Evolutionary conservation across 2,113 vertebrate genomes (phyloP).

Genomic region (Dasyurus viverrinus): DNA sequence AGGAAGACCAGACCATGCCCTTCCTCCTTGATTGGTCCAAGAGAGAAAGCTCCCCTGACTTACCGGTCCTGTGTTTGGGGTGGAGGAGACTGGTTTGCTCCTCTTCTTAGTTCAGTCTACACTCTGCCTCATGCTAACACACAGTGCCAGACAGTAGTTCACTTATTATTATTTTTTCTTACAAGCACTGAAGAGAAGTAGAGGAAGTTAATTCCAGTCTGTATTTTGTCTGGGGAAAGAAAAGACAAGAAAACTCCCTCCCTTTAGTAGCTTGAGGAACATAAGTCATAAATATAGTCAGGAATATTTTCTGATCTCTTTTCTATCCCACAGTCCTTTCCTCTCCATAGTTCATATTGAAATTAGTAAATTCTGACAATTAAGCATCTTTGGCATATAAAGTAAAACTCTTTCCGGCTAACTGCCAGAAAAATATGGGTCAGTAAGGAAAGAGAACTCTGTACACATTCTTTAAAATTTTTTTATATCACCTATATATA

Average conservation of each 20-base stretch:
- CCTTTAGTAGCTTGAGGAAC: background rate
- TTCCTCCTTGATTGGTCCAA: background rate
- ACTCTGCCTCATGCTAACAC: constrained; percentile 9
- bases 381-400: background rate
- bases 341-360: background rate
- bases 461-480: too few relatives aligned
- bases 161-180: background rate
- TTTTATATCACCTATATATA: background rate
- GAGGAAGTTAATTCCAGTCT: constrained; percentile 32
- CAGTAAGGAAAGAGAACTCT: background rate
- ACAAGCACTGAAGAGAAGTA: constrained; percentile 28
- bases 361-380: background rate
- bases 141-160: background rate
- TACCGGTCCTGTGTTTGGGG: background rate
- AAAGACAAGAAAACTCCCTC: constrained; percentile 44
- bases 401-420: background rate
- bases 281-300: constrained; percentile 38
- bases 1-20: background rate
- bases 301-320: background rate
- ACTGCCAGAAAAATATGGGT: background rate
- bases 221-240: constrained; percentile 44
- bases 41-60: background rate
- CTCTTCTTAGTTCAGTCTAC: background rate
- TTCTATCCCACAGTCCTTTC: fast-evolving
- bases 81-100: background rate